A percentile compares a stretch with the other conserved stretches of the same genome.
Evolutionary conservation across 1,140 invertebrate species (phyloP).

Genomic region (Zaprionus lachaisei): DNA sequence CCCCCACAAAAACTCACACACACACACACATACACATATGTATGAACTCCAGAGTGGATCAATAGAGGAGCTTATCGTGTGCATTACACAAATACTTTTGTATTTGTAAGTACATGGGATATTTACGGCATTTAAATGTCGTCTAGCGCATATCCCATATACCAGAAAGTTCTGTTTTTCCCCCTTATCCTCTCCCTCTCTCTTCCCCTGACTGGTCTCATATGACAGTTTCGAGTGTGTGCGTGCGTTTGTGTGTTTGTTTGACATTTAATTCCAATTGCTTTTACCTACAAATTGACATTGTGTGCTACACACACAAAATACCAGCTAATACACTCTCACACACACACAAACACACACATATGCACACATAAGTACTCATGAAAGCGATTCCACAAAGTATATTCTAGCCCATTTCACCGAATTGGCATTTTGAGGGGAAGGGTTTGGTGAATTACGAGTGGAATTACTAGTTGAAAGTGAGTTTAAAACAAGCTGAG

Average conservation of each 20-base stretch:
- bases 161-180: slow-evolving; percentile 3
- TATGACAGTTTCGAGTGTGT: slow-evolving; percentile 7
- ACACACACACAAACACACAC: not conserved
- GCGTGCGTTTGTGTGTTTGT: slow-evolving; percentile 52
- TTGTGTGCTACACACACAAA: slow-evolving; percentile 58
- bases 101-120: slow-evolving; percentile 60
- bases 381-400: slow-evolving; percentile 31
- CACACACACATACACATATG: slow-evolving; percentile 25
- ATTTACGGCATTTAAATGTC: slow-evolving; percentile 73
- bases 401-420: slow-evolving; percentile 33
- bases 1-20: not conserved
- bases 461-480: not conserved
- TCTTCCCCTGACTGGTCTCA: not conserved
- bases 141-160: slow-evolving; percentile 38
- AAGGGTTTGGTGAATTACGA: not conserved
- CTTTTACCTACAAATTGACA: slow-evolving; percentile 79
- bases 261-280: slow-evolving; percentile 79
- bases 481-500: slow-evolving; percentile 1
- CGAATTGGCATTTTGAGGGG: slow-evolving; percentile 17
- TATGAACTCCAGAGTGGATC: slow-evolving; percentile 58
- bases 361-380: not conserved
- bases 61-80: slow-evolving; percentile 77
- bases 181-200: not conserved
- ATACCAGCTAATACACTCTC: slow-evolving; percentile 36
- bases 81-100: slow-evolving; percentile 80